A percentile compares a stretch with the other conserved stretches of the same genome.
phyloP scores from a whole-genome alignment of 2,797 vertebrate genomes.

The Moxostoma hubbsi region DNA sequence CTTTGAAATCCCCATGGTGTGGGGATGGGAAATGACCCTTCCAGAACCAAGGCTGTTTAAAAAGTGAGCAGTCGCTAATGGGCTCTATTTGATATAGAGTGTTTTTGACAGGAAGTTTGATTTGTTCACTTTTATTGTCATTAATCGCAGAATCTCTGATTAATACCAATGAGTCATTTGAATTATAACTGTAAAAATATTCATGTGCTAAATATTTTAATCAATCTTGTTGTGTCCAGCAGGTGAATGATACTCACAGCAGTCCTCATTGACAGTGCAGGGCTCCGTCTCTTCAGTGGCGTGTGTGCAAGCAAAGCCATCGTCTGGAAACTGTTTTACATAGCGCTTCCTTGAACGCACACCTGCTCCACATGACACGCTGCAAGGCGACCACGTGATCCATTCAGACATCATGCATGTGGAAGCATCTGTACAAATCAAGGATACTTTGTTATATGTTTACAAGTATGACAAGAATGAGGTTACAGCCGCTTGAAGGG shows the following conservation, averaged over 20 bases:
- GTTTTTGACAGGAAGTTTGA: no score
- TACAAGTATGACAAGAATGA: no score
- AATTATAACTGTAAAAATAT: no score
- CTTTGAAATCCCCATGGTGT: no score
- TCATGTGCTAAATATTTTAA: background rate
- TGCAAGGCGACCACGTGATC: slow-evolving; percentile 98
- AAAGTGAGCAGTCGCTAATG: no score
- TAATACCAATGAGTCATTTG: no score
- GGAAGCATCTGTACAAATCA: slow-evolving; percentile 79
- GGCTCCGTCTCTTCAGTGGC: slow-evolving; percentile 93
- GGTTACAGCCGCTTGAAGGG: no score
- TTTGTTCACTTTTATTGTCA: no score
- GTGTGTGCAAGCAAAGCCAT: slow-evolving; percentile 91
- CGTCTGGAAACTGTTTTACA: slow-evolving; percentile 95
- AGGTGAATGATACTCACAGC: slow-evolving; percentile 81
- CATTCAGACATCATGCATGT: slow-evolving; percentile 99
- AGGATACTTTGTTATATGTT: background rate
- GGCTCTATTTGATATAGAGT: no score
- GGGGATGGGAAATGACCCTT: no score
- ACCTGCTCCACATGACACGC: slow-evolving; percentile 88
- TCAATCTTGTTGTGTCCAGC: background rate
- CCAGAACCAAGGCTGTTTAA: no score
- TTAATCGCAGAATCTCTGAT: no score
- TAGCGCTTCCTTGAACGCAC: slow-evolving; percentile 92
- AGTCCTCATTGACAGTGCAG: slow-evolving; percentile 93